Base-by-base conservation (phyloP, 1,140 invertebrate genomes). In the Calliphora vicina region DNA sequence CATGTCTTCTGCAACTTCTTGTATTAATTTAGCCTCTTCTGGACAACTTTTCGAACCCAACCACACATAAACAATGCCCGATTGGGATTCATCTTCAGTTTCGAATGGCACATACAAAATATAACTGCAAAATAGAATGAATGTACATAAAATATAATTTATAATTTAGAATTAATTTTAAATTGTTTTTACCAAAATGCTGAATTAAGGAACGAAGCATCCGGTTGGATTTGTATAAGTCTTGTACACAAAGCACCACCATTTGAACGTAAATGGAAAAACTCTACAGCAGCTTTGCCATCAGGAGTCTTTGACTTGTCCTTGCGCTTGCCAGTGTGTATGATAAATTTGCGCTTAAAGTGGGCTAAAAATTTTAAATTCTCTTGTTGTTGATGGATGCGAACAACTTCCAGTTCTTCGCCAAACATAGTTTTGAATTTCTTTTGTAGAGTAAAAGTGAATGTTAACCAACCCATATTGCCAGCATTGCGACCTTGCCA, bases 401-500 rank as follows among this genome's bases (percentile, higher is more conserved):
- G 92, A 1, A 99, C 96, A 1, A 99, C 98, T 92, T 99, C 98
- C 83, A 99, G 92, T 87, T 99, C 97, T 87, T 98, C 96, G 45
- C 97, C 96, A 91, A 99, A 99, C 83, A 99, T 92, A 23, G 95
- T 94, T 91, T 99, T 98, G 92, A 99, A 99, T 91, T 99, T 99
- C 89, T 99, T 98, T 91, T 99, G 97, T 82, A 99, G 93, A 86
- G 96, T 97, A 91, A 99, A 99, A 0, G 98, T 99, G 91, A 99
- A 99, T 10, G 97, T 99, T 0, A 99, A 93, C 98, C 98, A 99
- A 25, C 98, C 99, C 98, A 99, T 99, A 91, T 99, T 99, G 72
- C 96, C 95, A 3, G 99, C 98, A 88, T 99, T 95, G 84, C 99
- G 92, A 0, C 98, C 98, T 92, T 99, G 99, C 99, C 99, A 99